Evolutionary conservation across 2,797 vertebrate species (phyloP), one percentile per base, ranked within the genome.

Genomic region (Halcyon leucocephala): DNA sequence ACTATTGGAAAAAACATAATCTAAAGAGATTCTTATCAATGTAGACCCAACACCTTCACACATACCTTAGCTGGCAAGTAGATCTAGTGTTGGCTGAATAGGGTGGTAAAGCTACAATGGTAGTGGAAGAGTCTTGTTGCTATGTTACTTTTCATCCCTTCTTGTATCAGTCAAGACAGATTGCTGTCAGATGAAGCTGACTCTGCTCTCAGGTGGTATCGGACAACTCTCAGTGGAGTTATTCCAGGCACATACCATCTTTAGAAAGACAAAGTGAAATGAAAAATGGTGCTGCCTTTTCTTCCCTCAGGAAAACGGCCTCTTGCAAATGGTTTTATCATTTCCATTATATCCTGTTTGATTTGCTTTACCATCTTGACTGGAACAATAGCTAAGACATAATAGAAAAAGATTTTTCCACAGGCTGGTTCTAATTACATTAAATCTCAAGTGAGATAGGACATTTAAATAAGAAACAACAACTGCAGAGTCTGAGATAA

Each of bases 391-490:
- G 89, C 91, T 61, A 87, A 92, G 77, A 87, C 86, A 90, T 92
- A 96, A 97, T 76, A 87, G 78, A 67, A 85, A 88, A 70, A 86
- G 49, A 95, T 82, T 83, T 97, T 94, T 96, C 90, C 84, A 97
- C 90, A 94, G 84, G 82, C 82, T 96, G 85, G 78, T 90, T 97
- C 93, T 96, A 95, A 97, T 94, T 96, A 95, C 51, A 96, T 84
- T 88, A 97, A 96, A 79, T 93, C 96, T 95, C 93, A 78, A 95
- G 90, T 84, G 89, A 96, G 83, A 93, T 81, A 93, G 93, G 87
- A 71, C 67, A 94, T 91, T 96, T 90, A 92, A 91, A 93, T 93
- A 97, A 95, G 92, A 94, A 97, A 95, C 92, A 97, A 91, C 94
- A 79, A 95, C 92, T 95, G 96, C 77, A 90, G 82, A 95, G 52